A percentile compares a stretch with the other conserved stretches of the same genome.
Conservation (phyloP, 1,140 invertebrate genomes). For the Drosophila erecta region DNA sequence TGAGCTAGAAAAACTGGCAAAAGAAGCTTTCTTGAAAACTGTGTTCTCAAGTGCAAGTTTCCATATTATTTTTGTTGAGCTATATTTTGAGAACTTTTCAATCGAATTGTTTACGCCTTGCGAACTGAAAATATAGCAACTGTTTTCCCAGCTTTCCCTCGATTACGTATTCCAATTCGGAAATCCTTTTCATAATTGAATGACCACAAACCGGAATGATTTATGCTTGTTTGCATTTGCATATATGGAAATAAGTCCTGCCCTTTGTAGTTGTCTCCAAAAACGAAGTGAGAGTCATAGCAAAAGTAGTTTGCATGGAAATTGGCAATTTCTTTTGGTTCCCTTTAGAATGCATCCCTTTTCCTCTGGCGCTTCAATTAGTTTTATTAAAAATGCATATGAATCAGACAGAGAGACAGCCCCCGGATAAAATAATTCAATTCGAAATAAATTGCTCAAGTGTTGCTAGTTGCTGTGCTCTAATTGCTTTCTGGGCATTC, state of each 20-base stretch:
- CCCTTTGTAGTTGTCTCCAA: conserved; percentile 22
- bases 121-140: conserved; percentile 10
- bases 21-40: too few species aligned
- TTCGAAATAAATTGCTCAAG: conserved; percentile 50
- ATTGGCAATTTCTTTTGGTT: conserved; percentile 48
- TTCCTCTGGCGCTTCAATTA: conserved; percentile 64
- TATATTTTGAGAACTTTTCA: conserved; percentile 7
- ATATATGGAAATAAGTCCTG: conserved; percentile 39
- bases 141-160: conserved; percentile 12
- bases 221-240: conserved; percentile 49
- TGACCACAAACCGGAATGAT: conserved; percentile 50
- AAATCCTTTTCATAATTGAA: conserved; percentile 59
- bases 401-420: conserved; percentile 16
- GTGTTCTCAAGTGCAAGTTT: conserved; percentile 1
- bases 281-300: conserved; percentile 31
- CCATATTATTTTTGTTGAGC: too few species aligned
- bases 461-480: conserved; percentile 32
- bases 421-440: conserved; percentile 52
- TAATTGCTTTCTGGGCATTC: conserved; percentile 47
- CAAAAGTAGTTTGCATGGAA: conserved; percentile 56
- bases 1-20: too few species aligned
- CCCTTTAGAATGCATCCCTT: neutral
- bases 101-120: conserved; percentile 19
- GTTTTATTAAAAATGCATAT: conserved; percentile 76
- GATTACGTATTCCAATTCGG: conserved; percentile 48